Evolutionary conservation across 2,797 vertebrate species (phyloP).

Genomic region (Macropodus opercularis): DNA sequence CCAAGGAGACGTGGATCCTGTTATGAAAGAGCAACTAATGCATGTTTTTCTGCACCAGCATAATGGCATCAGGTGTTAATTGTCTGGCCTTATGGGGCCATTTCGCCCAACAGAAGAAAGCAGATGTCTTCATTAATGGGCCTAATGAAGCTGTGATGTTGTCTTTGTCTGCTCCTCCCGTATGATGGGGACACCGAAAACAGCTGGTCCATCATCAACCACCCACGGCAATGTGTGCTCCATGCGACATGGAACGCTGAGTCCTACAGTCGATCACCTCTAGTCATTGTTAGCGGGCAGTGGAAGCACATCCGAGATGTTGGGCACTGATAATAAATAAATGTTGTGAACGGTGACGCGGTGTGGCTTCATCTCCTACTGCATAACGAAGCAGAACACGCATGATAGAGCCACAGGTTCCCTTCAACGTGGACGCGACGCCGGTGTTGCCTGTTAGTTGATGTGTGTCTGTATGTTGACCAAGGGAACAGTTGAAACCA

Average conservation of each 20-base stretch:
- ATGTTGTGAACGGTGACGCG: background rate
- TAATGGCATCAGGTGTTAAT: constrained; percentile 53
- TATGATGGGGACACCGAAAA: constrained; percentile 42
- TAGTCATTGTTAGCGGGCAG: constrained; percentile 60
- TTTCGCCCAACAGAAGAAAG: constrained; percentile 50
- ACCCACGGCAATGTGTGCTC: constrained; percentile 22
- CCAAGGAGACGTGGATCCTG: background rate
- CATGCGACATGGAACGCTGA: constrained; percentile 22
- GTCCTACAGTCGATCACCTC: constrained; percentile 26
- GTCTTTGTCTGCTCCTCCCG: constrained; percentile 49
- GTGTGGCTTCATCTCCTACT: background rate
- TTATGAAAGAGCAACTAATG: constrained; percentile 21
- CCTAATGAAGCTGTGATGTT: constrained; percentile 54
- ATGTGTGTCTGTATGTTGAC: constrained; percentile 5
- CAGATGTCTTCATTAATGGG: constrained; percentile 67
- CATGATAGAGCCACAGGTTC: constrained; percentile 53
- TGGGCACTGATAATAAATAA: constrained; percentile 3
- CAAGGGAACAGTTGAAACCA: too few species aligned
- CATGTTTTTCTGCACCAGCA: background rate
- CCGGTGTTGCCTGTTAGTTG: constrained; percentile 58
- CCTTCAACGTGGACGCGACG: constrained; percentile 51
- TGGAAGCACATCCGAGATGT: constrained; percentile 8
- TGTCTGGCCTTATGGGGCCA: constrained; percentile 32
- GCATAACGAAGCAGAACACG: constrained; percentile 38
- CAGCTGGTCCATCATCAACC: constrained; percentile 60